Evolutionary conservation across 2,888 invertebrate genomes (phyloP).

Genomic region (Drosophila testacea): DNA sequence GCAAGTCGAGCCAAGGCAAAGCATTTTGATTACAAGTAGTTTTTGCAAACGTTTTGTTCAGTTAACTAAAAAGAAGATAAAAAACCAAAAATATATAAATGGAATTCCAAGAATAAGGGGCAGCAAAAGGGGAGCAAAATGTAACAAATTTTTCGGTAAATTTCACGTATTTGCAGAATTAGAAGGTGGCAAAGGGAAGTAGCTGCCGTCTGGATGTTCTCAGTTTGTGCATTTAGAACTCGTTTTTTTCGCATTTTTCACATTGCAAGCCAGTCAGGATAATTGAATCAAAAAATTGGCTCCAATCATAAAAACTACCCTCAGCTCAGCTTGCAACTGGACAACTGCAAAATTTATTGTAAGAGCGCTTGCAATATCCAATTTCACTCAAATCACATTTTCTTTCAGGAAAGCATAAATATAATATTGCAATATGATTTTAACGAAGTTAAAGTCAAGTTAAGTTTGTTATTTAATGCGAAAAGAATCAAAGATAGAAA

Average conservation of each 20-base stretch:
- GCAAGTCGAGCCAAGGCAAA: constrained; percentile 38
- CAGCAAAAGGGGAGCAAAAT: constrained; percentile 20
- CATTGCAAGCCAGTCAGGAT: constrained; percentile 63
- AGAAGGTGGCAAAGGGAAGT: constrained; percentile 2
- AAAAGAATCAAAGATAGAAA: too few species aligned
- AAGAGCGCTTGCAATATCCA: constrained; percentile 9
- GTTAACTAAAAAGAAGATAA: constrained; percentile 34
- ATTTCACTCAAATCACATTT: constrained; percentile 8
- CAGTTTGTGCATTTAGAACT: constrained; percentile 72
- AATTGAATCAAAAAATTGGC: constrained; percentile 82
- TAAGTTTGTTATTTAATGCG: too few species aligned
- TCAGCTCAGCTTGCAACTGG: constrained; percentile 22
- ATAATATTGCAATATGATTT: constrained; percentile 1
- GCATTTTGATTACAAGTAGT: constrained; percentile 72
- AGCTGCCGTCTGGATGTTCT: constrained; percentile 25
- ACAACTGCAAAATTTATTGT: constrained; percentile 1
- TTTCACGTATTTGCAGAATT: constrained; percentile 51
- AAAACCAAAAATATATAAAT: constrained; percentile 27
- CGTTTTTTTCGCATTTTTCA: constrained; percentile 34
- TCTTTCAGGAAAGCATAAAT: background rate
- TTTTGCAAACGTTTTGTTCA: constrained; percentile 58
- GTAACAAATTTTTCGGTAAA: constrained; percentile 62
- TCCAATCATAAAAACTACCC: constrained; percentile 62
- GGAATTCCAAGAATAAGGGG: constrained; percentile 21
- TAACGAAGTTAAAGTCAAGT: background rate